phyloP scores from a whole-genome alignment of 2,797 vertebrate species.

The Tauraco hartlaubi region DNA sequence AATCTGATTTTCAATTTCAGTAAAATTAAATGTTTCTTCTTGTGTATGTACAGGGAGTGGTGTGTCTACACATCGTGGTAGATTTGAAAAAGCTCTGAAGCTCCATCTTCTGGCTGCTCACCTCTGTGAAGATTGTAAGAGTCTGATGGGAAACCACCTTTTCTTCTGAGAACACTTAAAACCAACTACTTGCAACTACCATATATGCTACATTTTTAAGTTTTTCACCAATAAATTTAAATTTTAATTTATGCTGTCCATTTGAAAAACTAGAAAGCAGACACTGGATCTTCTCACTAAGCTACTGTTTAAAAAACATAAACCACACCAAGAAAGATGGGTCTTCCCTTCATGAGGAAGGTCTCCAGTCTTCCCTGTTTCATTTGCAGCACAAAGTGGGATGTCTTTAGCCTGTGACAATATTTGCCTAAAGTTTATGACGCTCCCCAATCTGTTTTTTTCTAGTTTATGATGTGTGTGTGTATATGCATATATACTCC shows the following conservation, averaged over 20 bases:
- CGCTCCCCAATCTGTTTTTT: background rate
- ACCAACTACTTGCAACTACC: background rate
- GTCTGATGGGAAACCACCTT: background rate
- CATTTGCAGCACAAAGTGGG: background rate
- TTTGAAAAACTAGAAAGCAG: background rate
- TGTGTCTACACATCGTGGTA: fast-evolving
- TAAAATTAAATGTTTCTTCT: background rate
- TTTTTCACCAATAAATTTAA: background rate
- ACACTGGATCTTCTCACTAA: background rate
- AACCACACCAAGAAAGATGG: background rate
- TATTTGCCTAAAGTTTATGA: background rate
- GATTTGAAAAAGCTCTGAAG: background rate
- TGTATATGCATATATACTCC: background rate
- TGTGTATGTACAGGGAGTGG: background rate
- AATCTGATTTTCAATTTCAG: background rate
- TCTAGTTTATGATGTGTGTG: background rate
- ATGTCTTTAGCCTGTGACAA: background rate
- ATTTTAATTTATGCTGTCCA: background rate
- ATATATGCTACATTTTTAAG: background rate
- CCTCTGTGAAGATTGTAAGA: background rate
- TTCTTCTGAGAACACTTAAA: background rate
- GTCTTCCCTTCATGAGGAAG: background rate
- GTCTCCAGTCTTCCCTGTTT: background rate
- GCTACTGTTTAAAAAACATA: background rate
- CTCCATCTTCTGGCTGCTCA: background rate